Conservation (phyloP, 2,888 invertebrate genomes). For the Apamea sordens region DNA sequence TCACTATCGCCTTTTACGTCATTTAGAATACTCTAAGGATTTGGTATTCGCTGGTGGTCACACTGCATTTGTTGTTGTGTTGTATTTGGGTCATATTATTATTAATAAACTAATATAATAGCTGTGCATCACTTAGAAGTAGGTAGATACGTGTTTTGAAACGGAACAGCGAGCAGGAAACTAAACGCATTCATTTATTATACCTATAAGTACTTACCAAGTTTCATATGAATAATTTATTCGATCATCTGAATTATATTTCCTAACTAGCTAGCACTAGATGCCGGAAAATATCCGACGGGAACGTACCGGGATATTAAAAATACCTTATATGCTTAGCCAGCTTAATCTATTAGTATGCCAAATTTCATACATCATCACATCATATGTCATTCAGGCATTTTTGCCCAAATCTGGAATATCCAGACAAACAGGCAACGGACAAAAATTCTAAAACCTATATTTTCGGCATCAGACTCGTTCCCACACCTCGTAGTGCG, state of each 20-base stretch:
- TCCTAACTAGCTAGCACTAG: not conserved
- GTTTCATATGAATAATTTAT: not conserved
- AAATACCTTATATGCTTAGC: too few relatives aligned
- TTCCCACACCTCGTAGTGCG: too few relatives aligned
- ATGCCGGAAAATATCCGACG: too few relatives aligned
- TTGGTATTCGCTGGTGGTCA: not conserved
- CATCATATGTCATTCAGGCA: too few relatives aligned
- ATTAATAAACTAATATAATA: too few relatives aligned
- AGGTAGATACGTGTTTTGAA: not conserved
- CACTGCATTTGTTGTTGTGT: not conserved
- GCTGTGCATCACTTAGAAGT: not conserved
- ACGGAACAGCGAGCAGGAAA: not conserved
- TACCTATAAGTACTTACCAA: not conserved
- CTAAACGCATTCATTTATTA: not conserved
- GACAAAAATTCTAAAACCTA: too few relatives aligned
- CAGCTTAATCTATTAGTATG: too few relatives aligned
- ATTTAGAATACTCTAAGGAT: not conserved
- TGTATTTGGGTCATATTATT: not conserved
- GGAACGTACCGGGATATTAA: too few relatives aligned
- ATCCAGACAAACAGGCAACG: too few relatives aligned
- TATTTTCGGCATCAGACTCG: too few relatives aligned
- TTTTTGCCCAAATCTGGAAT: too few relatives aligned
- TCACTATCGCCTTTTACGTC: not conserved
- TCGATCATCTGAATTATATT: not conserved
- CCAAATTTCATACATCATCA: too few relatives aligned